Percentiles rank a stretch among this genome's conserved stretches.
Conservation (phyloP, 2,113 vertebrate genomes). For the Bagarius yarrelli region DNA sequence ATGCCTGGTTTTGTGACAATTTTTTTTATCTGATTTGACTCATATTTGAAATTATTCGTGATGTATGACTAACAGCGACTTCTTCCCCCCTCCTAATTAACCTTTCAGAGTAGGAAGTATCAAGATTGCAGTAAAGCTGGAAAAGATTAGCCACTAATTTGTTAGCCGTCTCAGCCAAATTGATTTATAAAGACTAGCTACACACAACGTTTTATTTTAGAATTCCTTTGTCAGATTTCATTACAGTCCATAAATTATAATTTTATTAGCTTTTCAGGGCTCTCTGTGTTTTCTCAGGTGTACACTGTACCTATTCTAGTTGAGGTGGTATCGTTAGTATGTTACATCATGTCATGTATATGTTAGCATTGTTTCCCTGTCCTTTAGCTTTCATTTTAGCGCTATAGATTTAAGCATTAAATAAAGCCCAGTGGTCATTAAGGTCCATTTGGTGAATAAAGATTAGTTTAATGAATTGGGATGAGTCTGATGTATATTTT, state of each 20-base stretch:
- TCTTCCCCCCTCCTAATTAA: slow-evolving; percentile 51
- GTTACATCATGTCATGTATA: too few relatives aligned
- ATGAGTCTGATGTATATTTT: not conserved
- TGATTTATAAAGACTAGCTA: slow-evolving; percentile 43
- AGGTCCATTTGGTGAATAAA: not conserved
- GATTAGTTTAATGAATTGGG: not conserved
- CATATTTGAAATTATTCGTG: slow-evolving; percentile 31
- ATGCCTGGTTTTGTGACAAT: not conserved
- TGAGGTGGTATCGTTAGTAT: not conserved
- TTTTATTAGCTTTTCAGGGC: not conserved
- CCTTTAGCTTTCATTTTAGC: not conserved
- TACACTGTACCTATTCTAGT: not conserved
- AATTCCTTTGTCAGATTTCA: slow-evolving; percentile 9
- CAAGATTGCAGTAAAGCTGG: slow-evolving; percentile 29
- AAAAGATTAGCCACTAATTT: slow-evolving; percentile 47
- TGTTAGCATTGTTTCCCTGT: not conserved
- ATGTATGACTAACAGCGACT: slow-evolving; percentile 43
- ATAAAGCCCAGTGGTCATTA: not conserved
- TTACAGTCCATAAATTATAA: slow-evolving; percentile 1
- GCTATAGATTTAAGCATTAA: not conserved
- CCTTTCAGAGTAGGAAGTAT: slow-evolving; percentile 47
- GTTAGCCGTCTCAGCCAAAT: slow-evolving; percentile 42
- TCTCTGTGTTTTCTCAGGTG: not conserved
- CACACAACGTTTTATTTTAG: slow-evolving; percentile 12
- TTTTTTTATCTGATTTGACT: too few relatives aligned